These are phyloP conservation scores for Ricordea florida DNA, from an alignment of 92 coral and sea anemone species.

Conservation along the genomic window DNA sequence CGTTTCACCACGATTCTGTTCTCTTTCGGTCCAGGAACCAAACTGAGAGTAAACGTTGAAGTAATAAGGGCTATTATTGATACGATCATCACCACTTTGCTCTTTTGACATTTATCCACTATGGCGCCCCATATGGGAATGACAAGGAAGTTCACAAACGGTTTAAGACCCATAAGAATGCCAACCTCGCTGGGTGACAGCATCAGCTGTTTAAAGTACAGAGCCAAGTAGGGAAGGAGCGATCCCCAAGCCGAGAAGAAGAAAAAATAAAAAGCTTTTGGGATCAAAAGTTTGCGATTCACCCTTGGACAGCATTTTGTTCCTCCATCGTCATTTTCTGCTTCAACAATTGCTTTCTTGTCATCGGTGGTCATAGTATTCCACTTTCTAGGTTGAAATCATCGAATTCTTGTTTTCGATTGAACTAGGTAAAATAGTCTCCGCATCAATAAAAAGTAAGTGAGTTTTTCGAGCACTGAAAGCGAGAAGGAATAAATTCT, in stretches of 20 bases:
- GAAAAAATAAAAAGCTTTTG: conserved; percentile 91
- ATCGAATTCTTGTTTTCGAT: background rate
- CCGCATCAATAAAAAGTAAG: background rate
- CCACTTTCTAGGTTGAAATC: background rate
- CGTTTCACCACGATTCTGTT: conserved; percentile 79
- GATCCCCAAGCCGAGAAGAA: conserved; percentile 99
- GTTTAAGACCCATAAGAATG: conserved; percentile 95
- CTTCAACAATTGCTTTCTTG: conserved; percentile 64
- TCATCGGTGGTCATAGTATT: conserved; percentile 50
- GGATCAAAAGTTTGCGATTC: conserved; percentile 87
- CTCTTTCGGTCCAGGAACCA: conserved; percentile 91
- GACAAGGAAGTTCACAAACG: conserved; percentile 96
- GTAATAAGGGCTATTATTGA: conserved; percentile 91
- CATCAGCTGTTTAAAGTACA: conserved; percentile 96
- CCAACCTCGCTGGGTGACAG: conserved; percentile 98
- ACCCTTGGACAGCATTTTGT: conserved; percentile 87
- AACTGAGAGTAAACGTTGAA: conserved; percentile 82
- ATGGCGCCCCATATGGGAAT: conserved; percentile 99
- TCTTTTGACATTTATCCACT: conserved; percentile 97
- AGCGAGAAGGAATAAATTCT: conserved; percentile 13
- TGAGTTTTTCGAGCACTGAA: background rate
- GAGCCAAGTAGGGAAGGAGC: conserved; percentile 90
- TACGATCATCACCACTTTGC: conserved; percentile 82
- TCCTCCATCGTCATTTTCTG: conserved; percentile 34
- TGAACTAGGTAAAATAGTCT: background rate